These are phyloP conservation scores for Spondyliosoma cantharus DNA, from an alignment of 2,797 vertebrate species.

Conservation along the genomic window DNA sequence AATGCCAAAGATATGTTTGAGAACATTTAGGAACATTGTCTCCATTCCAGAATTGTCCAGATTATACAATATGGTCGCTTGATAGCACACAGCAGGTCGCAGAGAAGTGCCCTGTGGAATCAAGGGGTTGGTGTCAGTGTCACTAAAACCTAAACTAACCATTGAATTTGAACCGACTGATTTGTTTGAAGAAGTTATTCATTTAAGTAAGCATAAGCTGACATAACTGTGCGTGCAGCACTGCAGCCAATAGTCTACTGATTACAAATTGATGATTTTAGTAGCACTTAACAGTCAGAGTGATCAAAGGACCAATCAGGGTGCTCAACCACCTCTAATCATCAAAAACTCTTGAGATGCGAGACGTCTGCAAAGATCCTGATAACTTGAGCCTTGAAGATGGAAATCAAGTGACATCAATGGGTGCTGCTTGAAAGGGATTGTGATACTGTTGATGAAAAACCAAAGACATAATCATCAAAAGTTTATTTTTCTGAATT, in stretches of 20 bases:
- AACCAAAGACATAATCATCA: conserved; percentile 14
- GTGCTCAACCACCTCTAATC: conserved; percentile 17
- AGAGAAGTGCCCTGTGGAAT: no score
- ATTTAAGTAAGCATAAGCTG: neutral
- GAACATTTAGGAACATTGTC: no score
- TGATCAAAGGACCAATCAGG: conserved; percentile 46
- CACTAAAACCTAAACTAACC: neutral
- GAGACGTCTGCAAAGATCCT: conserved; percentile 22
- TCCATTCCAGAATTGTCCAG: no score
- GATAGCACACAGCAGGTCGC: no score
- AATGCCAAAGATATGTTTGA: no score
- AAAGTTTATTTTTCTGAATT: neutral
- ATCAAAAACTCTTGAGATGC: conserved; percentile 27
- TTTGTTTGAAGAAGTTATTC: conserved; percentile 1
- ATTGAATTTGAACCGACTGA: neutral
- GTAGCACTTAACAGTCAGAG: neutral
- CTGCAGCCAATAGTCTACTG: neutral
- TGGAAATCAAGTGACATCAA: conserved; percentile 31
- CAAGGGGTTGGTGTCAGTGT: no score
- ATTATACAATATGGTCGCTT: no score
- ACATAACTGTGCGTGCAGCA: neutral
- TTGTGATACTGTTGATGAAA: conserved; percentile 13
- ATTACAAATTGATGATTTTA: conserved; percentile 25
- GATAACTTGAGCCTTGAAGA: conserved; percentile 32
- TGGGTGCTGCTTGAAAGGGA: conserved; percentile 5